Conservation (phyloP, 2,797 vertebrate species). For the Darevskia nairensis region DNA sequence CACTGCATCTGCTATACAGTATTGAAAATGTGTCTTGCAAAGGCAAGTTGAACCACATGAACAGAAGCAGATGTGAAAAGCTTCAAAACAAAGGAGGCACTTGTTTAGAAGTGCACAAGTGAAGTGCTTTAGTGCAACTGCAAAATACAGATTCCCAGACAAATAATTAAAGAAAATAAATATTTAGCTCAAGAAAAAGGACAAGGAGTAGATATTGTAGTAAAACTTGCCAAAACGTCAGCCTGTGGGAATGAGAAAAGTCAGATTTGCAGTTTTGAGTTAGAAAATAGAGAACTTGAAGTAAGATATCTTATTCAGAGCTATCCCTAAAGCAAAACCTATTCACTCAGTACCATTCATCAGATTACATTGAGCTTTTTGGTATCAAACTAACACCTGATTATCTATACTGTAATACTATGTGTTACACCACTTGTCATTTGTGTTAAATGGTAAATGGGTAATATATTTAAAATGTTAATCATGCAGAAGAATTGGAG, state of each 20-base stretch:
- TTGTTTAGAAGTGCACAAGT: conserved; percentile 12
- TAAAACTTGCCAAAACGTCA: background rate
- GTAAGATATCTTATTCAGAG: background rate
- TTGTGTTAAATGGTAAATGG: background rate
- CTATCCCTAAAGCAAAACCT: background rate
- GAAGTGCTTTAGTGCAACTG: background rate
- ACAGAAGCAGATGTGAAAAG: conserved; percentile 28
- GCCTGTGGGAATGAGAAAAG: background rate
- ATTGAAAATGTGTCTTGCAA: conserved; percentile 7
- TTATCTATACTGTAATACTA: background rate
- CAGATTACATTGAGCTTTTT: background rate
- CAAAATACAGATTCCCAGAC: background rate
- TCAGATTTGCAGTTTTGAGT: background rate
- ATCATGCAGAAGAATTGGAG: background rate
- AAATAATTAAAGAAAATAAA: conserved; percentile 5
- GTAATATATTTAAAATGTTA: background rate
- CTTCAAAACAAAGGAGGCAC: background rate
- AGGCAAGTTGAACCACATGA: conserved; percentile 12
- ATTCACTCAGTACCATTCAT: background rate
- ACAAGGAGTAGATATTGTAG: background rate
- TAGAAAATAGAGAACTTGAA: background rate
- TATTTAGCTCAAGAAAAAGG: background rate
- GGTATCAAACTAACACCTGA: background rate
- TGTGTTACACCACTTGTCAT: background rate
- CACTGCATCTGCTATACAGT: background rate